Percentiles rank a stretch among this genome's conserved stretches.
These are phyloP conservation scores for Alloplasta piceator DNA, from an alignment of 2,888 invertebrate genomes.

Conservation along the genomic window DNA sequence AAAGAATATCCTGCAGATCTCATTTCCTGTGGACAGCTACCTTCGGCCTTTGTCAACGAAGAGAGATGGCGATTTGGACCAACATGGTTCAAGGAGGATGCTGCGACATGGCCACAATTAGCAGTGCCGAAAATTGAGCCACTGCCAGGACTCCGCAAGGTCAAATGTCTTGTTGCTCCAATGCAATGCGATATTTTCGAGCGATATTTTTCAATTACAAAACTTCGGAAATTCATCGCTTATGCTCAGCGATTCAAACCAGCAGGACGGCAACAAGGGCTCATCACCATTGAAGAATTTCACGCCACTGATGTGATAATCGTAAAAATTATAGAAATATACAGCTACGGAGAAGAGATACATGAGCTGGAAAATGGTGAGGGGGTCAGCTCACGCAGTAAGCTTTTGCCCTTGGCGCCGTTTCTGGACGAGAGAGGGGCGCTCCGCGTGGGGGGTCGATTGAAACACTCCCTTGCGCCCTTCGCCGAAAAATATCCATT, in stretches of 20 bases:
- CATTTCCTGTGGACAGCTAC: too few species aligned
- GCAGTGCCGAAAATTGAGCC: too few species aligned
- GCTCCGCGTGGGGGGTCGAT: constrained; percentile 65
- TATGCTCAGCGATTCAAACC: constrained; percentile 12
- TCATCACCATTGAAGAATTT: constrained; percentile 1
- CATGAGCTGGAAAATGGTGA: neutral
- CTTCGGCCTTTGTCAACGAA: too few species aligned
- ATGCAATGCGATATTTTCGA: neutral
- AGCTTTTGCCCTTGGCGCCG: constrained; percentile 54
- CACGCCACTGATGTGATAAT: constrained; percentile 17
- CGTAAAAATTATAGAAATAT: constrained; percentile 1
- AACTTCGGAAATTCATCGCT: neutral
- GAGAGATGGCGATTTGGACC: too few species aligned
- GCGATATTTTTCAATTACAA: constrained; percentile 18
- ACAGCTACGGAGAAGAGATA: constrained; percentile 5
- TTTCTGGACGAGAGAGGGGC: constrained; percentile 66
- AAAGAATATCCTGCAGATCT: too few species aligned
- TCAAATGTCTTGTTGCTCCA: neutral
- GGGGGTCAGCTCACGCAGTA: neutral
- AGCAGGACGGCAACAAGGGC: neutral
- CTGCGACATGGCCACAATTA: too few species aligned
- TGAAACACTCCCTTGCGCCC: constrained; percentile 39
- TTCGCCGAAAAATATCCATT: constrained; percentile 54
- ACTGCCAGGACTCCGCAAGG: constrained; percentile 4
- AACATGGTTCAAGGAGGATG: too few species aligned